A percentile compares a stretch with the other conserved stretches of the same genome.
Conservation (phyloP, 2,888 invertebrate genomes). For the Anarsia innoxiella region DNA sequence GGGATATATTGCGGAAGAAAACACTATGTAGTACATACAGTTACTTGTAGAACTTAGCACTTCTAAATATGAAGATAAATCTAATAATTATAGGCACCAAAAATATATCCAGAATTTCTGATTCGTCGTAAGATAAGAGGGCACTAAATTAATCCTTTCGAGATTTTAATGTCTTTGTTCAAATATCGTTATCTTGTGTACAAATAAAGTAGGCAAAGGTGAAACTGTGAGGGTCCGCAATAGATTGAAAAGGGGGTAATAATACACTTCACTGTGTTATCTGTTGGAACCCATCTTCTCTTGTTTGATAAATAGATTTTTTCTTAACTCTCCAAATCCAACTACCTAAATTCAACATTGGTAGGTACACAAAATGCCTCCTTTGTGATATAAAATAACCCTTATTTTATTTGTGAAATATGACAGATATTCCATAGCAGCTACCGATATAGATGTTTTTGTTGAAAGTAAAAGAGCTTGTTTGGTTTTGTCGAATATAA, state of each 20-base stretch:
- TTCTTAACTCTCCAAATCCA: slow-evolving; percentile 52
- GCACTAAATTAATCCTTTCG: slow-evolving; percentile 5
- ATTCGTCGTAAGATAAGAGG: slow-evolving; percentile 8
- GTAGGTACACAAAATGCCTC: slow-evolving; percentile 43
- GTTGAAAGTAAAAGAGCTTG: slow-evolving; percentile 54
- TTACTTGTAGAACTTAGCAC: too few relatives aligned
- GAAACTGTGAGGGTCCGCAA: slow-evolving; percentile 26
- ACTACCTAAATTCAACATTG: too few relatives aligned
- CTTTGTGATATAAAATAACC: slow-evolving; percentile 64
- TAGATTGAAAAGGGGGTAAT: slow-evolving; percentile 62
- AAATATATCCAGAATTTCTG: too few relatives aligned
- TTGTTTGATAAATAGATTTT: slow-evolving; percentile 65
- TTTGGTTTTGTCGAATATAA: slow-evolving; percentile 58
- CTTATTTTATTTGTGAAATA: slow-evolving; percentile 69
- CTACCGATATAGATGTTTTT: slow-evolving; percentile 69
- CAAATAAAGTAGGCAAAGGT: slow-evolving; percentile 11
- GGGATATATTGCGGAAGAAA: too few relatives aligned
- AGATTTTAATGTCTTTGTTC: slow-evolving; percentile 5
- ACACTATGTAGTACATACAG: too few relatives aligned
- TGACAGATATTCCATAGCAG: slow-evolving; percentile 61
- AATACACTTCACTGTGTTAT: slow-evolving; percentile 58
- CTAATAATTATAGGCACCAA: too few relatives aligned
- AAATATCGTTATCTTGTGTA: slow-evolving; percentile 12
- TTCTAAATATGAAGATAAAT: too few relatives aligned
- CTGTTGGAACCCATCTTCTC: slow-evolving; percentile 62